Evolutionary conservation across 2,888 invertebrate species (phyloP).

Genomic region (Pantelozetes paolii): DNA sequence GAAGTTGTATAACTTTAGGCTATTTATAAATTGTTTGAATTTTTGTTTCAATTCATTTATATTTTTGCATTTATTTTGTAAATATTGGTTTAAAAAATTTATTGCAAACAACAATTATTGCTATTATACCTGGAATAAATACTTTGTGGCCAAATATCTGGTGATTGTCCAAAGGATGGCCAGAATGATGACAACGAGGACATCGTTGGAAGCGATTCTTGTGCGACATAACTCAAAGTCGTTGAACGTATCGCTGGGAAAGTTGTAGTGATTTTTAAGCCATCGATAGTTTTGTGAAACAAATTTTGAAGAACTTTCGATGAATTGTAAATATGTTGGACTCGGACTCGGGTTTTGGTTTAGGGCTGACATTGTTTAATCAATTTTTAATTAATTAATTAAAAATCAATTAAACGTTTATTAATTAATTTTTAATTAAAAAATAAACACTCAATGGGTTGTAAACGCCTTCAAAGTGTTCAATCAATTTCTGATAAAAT

Average conservation of each 20-base stretch:
- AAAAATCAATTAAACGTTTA: too few relatives aligned
- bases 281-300: constrained; percentile 4
- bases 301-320: constrained; percentile 2
- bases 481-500: not conserved
- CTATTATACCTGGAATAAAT: constrained; percentile 18
- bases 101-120: too few relatives aligned
- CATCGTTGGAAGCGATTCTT: not conserved
- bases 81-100: not conserved
- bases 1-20: too few relatives aligned
- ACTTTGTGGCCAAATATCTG: not conserved
- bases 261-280: not conserved
- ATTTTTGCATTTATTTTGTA: too few relatives aligned
- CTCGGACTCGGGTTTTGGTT: not conserved
- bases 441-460: not conserved
- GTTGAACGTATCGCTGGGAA: not conserved
- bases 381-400: too few relatives aligned
- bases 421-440: not conserved
- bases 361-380: not conserved
- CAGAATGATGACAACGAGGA: not conserved
- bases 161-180: not conserved
- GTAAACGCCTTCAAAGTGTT: not conserved
- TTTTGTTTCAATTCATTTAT: too few relatives aligned
- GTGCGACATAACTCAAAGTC: not conserved
- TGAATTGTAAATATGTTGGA: not conserved
- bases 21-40: too few relatives aligned